Evolutionary conservation across 2,888 invertebrate genomes (phyloP).

Genomic region (Lepeophtheirus nordmannii): DNA sequence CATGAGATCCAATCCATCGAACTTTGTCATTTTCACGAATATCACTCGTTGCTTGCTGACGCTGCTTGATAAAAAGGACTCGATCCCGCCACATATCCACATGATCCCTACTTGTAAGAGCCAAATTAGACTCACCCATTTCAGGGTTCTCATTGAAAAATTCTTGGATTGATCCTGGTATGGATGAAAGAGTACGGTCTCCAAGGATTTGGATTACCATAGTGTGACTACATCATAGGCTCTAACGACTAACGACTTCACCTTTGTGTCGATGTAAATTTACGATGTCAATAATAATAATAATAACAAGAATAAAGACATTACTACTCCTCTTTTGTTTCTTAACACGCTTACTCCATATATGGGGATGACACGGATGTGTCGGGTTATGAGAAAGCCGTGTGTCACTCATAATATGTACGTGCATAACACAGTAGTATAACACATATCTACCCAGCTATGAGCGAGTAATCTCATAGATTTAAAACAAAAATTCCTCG

Average conservation of each 20-base stretch:
- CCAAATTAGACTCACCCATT: constrained; percentile 8
- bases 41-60: constrained; percentile 23
- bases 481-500: too few relatives aligned
- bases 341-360: neutral
- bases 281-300: too few relatives aligned
- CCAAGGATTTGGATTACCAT: constrained; percentile 13
- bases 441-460: too few relatives aligned
- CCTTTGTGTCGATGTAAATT: neutral
- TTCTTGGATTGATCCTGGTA: constrained; percentile 5
- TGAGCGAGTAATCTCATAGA: too few relatives aligned
- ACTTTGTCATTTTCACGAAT: constrained; percentile 10
- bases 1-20: constrained; percentile 24
- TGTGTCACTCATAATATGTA: too few relatives aligned
- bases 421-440: too few relatives aligned
- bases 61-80: constrained; percentile 23
- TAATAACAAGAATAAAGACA: too few relatives aligned
- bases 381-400: neutral
- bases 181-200: neutral
- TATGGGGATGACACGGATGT: neutral
- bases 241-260: neutral
- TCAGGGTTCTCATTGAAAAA: constrained; percentile 7
- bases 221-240: neutral
- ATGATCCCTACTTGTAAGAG: constrained; percentile 8
- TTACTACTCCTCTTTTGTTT: neutral
- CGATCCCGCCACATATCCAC: constrained; percentile 11